Evolutionary conservation across 1,140 invertebrate genomes (phyloP).

Genomic region (Zelostemma sp.): DNA sequence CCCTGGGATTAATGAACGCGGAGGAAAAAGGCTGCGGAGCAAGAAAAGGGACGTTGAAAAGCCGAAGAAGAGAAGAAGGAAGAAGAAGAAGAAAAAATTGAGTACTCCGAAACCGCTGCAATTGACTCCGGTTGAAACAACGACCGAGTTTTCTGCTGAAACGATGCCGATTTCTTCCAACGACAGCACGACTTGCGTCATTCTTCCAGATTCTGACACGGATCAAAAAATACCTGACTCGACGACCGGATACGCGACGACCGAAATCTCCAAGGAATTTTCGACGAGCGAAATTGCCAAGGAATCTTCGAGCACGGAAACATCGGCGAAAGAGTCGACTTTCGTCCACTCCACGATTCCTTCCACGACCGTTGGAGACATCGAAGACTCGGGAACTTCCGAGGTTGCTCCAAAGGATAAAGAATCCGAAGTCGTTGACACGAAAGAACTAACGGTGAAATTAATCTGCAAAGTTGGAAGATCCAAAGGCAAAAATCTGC

Average conservation of each 20-base stretch:
- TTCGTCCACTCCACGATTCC: not conserved
- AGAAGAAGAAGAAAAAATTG: conserved; percentile 2
- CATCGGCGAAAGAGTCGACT: not conserved
- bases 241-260: not conserved
- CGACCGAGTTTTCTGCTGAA: not conserved
- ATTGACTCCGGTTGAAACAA: not conserved
- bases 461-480: conserved; percentile 28
- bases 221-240: not conserved
- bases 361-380: not conserved
- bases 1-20: too few relatives aligned
- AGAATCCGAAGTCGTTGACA: not conserved
- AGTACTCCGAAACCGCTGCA: not conserved
- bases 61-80: not conserved
- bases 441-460: conserved; percentile 27
- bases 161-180: not conserved
- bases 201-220: not conserved
- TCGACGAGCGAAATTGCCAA: not conserved
- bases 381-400: not conserved
- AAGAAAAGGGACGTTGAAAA: not conserved
- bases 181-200: conserved; percentile 1
- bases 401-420: not conserved
- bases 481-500: conserved; percentile 10
- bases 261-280: not conserved
- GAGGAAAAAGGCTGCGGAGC: not conserved
- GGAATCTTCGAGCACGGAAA: not conserved